phyloP scores from a whole-genome alignment of 2,888 invertebrate species.

The Troilus luridus region DNA sequence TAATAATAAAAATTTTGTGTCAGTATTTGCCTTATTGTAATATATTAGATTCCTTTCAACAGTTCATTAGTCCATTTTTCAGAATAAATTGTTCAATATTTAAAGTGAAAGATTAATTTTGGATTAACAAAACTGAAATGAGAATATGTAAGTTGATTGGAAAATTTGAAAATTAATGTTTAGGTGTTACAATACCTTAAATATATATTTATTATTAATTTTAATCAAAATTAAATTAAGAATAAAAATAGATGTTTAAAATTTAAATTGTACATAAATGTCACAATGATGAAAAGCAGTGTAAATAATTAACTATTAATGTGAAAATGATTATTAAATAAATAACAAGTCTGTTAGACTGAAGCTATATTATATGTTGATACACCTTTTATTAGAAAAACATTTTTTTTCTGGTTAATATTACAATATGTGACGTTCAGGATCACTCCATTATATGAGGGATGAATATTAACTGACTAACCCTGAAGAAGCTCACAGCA shows the following conservation, averaged over 20 bases:
- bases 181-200: background rate
- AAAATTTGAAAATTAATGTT: constrained; percentile 16
- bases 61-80: background rate
- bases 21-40: background rate
- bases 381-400: background rate
- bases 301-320: constrained; percentile 51
- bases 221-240: constrained; percentile 11
- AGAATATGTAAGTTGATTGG: background rate
- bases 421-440: background rate
- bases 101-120: background rate
- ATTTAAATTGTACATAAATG: constrained; percentile 55
- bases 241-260: constrained; percentile 42
- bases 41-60: constrained; percentile 42
- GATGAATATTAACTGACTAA: too few relatives aligned
- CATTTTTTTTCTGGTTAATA: background rate
- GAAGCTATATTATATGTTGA: background rate
- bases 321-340: constrained; percentile 48
- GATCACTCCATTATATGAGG: too few relatives aligned
- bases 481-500: too few relatives aligned
- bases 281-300: constrained; percentile 51
- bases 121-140: background rate
- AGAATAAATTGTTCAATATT: background rate
- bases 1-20: background rate
- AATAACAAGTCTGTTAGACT: constrained; percentile 15
- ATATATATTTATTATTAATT: constrained; percentile 35